Conservation (phyloP, 2,797 vertebrate genomes). For the Scyliorhinus canicula region DNA sequence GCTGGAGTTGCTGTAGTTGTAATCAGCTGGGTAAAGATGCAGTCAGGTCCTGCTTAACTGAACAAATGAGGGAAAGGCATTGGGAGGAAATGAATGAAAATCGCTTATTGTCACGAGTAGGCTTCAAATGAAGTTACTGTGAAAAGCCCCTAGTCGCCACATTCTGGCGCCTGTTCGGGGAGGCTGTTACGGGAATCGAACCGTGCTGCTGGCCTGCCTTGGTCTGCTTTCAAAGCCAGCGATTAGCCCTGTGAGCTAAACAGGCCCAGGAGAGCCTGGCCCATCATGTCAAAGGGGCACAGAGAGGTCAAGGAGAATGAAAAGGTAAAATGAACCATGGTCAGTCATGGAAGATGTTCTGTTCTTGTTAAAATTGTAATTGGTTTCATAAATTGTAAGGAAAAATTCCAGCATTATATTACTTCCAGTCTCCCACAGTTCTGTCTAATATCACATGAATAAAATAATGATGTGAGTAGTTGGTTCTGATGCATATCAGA, state of each 20-base stretch:
- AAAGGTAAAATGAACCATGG: background rate
- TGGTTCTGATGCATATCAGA: background rate
- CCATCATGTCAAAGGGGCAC: background rate
- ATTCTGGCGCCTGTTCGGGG: too few relatives aligned
- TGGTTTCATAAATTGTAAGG: background rate
- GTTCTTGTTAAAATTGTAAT: background rate
- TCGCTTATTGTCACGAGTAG: too few relatives aligned
- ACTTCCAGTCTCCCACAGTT: background rate
- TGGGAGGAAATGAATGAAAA: background rate
- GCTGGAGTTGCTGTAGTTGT: background rate
- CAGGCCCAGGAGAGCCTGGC: too few relatives aligned
- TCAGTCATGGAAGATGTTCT: background rate
- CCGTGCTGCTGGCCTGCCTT: too few relatives aligned
- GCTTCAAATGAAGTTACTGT: too few relatives aligned
- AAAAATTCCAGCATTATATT: background rate
- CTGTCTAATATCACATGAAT: background rate
- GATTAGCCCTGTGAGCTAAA: too few relatives aligned
- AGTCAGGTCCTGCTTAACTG: background rate
- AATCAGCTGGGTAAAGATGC: background rate
- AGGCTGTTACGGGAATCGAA: too few relatives aligned
- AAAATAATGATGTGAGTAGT: background rate
- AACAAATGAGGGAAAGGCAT: background rate
- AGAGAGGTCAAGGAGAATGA: background rate
- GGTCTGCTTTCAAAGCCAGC: too few relatives aligned
- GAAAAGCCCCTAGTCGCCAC: too few relatives aligned